Conservation (phyloP, 2,113 vertebrate species). For the Otocyon megalotis region DNA sequence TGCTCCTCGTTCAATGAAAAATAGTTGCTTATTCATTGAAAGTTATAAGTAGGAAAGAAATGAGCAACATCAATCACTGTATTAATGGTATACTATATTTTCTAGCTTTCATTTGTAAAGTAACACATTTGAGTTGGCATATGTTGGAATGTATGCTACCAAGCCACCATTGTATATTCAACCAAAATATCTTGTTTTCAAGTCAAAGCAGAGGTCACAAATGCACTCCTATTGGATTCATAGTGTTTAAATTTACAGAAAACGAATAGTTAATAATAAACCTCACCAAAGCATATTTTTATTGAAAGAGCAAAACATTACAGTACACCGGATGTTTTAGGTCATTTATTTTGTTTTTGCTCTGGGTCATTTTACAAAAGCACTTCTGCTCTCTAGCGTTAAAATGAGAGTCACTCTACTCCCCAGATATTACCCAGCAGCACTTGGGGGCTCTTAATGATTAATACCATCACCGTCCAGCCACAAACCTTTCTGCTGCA, state of each 20-base stretch:
- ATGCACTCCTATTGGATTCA: constrained; percentile 45
- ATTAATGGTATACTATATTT: constrained; percentile 69
- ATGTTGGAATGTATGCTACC: constrained; percentile 22
- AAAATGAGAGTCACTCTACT: constrained; percentile 93
- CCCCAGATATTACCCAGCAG: constrained; percentile 95
- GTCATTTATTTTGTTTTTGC: constrained; percentile 96
- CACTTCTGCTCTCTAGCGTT: constrained; percentile 91
- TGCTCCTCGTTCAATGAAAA: constrained; percentile 50
- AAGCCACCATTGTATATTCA: constrained; percentile 61
- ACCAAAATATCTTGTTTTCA: constrained; percentile 71
- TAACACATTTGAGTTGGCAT: constrained; percentile 56
- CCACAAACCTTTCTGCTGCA: constrained; percentile 99
- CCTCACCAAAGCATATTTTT: constrained; percentile 74
- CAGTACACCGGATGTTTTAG: constrained; percentile 90
- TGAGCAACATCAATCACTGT: constrained; percentile 31
- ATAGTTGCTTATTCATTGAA: constrained; percentile 63
- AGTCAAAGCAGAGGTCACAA: constrained; percentile 22
- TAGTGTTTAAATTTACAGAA: constrained; percentile 74
- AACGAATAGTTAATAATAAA: constrained; percentile 84
- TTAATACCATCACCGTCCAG: constrained; percentile 99
- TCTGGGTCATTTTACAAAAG: constrained; percentile 94
- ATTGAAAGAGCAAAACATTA: constrained; percentile 82
- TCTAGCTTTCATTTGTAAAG: constrained; percentile 71
- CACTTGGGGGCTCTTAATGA: constrained; percentile 96
- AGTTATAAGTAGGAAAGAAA: constrained; percentile 60